phyloP scores from a whole-genome alignment of 2,888 invertebrate species.

The Drosophila mimica region DNA sequence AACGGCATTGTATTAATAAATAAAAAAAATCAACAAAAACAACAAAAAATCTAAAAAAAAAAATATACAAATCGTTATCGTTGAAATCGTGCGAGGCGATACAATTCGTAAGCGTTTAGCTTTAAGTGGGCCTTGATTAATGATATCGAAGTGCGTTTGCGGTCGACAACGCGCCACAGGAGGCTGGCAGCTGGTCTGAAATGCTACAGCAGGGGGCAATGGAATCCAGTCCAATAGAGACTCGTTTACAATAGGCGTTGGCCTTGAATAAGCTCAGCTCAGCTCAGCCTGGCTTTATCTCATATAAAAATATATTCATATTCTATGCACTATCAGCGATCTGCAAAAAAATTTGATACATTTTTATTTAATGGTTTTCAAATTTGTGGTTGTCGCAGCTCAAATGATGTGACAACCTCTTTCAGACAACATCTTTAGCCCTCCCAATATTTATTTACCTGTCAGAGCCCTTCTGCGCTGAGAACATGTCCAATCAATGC shows the following conservation, averaged over 20 bases:
- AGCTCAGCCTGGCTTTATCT: conserved; percentile 24
- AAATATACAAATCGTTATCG: conserved; percentile 68
- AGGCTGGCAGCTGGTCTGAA: conserved; percentile 50
- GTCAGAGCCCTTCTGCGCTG: conserved; percentile 47
- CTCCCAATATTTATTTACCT: conserved; percentile 49
- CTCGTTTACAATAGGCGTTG: conserved; percentile 14
- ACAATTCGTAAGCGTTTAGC: conserved; percentile 79
- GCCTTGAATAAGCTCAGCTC: conserved; percentile 46
- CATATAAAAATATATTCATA: conserved; percentile 12
- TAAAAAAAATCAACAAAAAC: conserved; percentile 32
- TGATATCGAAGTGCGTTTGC: conserved; percentile 64
- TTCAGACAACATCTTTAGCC: conserved; percentile 8
- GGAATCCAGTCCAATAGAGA: conserved; percentile 22
- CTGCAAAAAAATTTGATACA: conserved; percentile 26
- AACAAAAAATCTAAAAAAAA: conserved; percentile 34
- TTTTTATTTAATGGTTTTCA: conserved; percentile 3
- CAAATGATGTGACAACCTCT: conserved; percentile 6
- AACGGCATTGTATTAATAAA: conserved; percentile 77
- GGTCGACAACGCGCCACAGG: conserved; percentile 70
- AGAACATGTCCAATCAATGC: conserved; percentile 63
- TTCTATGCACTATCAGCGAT: background rate
- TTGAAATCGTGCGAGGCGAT: conserved; percentile 71
- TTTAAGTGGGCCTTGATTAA: conserved; percentile 78
- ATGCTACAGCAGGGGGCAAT: conserved; percentile 49
- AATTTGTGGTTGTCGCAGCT: background rate